Evolutionary conservation across 2,888 invertebrate species (phyloP), one percentile per base, ranked within the genome.

Genomic region (Abscondita cerata): DNA sequence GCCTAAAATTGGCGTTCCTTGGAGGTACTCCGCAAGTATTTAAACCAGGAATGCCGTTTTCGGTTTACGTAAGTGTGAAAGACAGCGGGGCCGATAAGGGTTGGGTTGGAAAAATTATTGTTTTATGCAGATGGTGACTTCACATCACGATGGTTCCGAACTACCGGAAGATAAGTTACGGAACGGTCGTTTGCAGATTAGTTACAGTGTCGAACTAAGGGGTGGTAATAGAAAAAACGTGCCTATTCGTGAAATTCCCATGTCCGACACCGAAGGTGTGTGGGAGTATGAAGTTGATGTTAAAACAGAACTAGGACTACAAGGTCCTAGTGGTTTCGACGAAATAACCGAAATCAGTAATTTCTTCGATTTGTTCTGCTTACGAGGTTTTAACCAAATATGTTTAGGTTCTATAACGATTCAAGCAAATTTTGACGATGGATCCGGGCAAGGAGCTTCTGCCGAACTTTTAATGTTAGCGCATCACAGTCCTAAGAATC

Each of bases 21-120:
- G 98, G 97, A 0, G 95, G 93, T 31, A 87, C 90, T 0, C 93
- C 97, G 5, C 95, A 97, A 80, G 91, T 98, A 12, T 97, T 97
- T 81, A 98, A 97, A 79, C 97, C 98, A 0, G 86, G 93, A 6
- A 96, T 97, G 92, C 94, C 96, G 0, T 91, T 95, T 73, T 90
- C 89, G 65, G 85, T 89, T 48, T 94, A 94, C 78, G 92, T 92
- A 80, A 86, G 89, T 82, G 46, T 12, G 4, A 33, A 13, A 51
- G n/a, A n/a, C n/a, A n/a, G n/a, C n/a, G n/a, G n/a, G n/a, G n/a
- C n/a, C n/a, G n/a, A n/a, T n/a, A n/a, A n/a, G n/a, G n/a, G n/a
- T n/a, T n/a, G n/a, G n/a, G n/a, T n/a, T n/a, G n/a, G n/a, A n/a
- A n/a, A n/a, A n/a, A n/a, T n/a, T n/a, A 16, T 33, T n/a, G 13